Evolutionary conservation across 2,888 invertebrate genomes (phyloP).

Genomic region (Muschampia plurimacula): DNA sequence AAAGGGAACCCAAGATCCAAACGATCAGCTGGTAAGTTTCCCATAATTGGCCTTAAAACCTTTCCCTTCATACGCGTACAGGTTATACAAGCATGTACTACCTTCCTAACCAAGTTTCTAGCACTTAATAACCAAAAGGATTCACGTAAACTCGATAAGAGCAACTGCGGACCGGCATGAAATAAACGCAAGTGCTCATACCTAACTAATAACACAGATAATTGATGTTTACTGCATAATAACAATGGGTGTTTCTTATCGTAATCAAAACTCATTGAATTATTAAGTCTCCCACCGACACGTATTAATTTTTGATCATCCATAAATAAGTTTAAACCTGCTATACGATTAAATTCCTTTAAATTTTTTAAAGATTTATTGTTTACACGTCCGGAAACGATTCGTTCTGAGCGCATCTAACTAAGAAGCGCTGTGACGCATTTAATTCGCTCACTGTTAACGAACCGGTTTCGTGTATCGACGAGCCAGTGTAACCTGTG

Average conservation of each 20-base stretch:
- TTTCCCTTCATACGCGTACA: neutral
- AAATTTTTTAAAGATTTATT: constrained; percentile 2
- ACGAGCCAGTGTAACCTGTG: neutral
- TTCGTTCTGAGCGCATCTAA: neutral
- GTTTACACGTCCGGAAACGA: neutral
- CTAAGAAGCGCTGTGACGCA: neutral
- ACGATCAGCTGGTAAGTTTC: constrained; percentile 1
- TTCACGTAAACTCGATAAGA: constrained; percentile 1
- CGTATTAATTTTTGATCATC: neutral
- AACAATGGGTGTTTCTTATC: neutral
- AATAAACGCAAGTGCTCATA: neutral
- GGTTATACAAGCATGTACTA: neutral
- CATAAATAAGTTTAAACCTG: neutral
- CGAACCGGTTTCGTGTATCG: neutral
- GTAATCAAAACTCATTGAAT: neutral
- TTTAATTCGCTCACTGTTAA: constrained; percentile 5
- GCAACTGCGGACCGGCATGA: neutral
- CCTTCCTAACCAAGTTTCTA: neutral
- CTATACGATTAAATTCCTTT: neutral
- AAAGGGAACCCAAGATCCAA: neutral
- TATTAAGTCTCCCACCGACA: constrained; percentile 1
- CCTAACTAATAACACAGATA: neutral
- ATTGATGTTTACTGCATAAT: neutral
- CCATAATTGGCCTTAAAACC: neutral
- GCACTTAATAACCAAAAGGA: neutral